Percentiles rank a stretch among this genome's conserved stretches.
Conservation (phyloP, 2,113 vertebrate species). For the Nesogale talazaci region DNA sequence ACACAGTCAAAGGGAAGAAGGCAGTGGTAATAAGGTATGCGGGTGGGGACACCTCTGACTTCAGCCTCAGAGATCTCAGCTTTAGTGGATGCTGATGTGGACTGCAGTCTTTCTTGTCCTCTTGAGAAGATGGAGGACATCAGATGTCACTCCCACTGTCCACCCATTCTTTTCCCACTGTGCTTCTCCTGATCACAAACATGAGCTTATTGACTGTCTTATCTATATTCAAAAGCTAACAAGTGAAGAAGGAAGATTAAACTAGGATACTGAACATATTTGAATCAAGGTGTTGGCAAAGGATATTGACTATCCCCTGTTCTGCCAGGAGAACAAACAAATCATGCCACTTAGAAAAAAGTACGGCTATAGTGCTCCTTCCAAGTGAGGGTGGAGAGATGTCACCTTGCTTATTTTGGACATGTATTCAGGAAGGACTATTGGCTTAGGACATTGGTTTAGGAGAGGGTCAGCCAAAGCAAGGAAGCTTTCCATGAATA, state of each 20-base stretch:
- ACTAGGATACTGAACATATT: background rate
- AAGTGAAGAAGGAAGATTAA: background rate
- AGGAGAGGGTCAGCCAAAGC: too few relatives aligned
- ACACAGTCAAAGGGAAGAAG: too few relatives aligned
- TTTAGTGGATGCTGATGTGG: too few relatives aligned
- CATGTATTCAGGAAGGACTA: background rate
- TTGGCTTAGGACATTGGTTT: background rate
- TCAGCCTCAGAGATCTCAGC: too few relatives aligned
- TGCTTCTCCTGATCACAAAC: background rate
- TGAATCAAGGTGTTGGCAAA: background rate
- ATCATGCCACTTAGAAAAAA: background rate
- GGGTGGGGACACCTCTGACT: too few relatives aligned
- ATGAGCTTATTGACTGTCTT: too few relatives aligned
- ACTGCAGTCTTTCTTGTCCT: too few relatives aligned
- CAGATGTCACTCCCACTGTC: too few relatives aligned
- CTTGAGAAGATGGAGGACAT: too few relatives aligned
- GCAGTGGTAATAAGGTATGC: too few relatives aligned
- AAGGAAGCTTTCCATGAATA: too few relatives aligned
- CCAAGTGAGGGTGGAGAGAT: background rate
- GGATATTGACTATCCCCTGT: background rate
- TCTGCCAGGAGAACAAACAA: background rate
- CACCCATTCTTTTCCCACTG: background rate
- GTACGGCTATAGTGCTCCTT: background rate
- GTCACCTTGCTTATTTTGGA: background rate
- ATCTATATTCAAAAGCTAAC: too few relatives aligned